phyloP scores from a whole-genome alignment of 2,113 vertebrate genomes.

The Melanerpes aurifrons region DNA sequence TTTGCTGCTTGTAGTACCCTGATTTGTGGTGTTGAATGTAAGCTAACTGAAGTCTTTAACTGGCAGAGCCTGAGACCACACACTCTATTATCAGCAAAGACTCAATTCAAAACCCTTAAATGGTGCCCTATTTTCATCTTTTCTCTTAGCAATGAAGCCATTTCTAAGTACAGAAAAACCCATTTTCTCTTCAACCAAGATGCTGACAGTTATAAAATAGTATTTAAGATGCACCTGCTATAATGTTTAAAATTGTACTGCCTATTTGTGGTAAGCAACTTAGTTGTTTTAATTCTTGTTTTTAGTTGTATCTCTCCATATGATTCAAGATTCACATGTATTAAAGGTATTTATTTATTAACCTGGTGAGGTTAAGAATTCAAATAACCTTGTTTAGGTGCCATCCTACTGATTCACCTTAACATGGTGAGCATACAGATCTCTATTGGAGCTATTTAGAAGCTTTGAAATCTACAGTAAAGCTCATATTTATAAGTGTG shows the following conservation, averaged over 20 bases:
- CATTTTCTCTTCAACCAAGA: background rate
- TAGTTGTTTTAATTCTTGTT: background rate
- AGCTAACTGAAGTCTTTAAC: background rate
- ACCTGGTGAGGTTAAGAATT: background rate
- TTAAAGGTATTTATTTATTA: background rate
- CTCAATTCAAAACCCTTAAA: background rate
- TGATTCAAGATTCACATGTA: background rate
- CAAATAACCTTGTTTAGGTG: background rate
- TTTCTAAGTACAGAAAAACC: background rate
- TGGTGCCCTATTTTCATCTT: background rate
- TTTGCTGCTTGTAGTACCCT: background rate
- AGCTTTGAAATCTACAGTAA: background rate
- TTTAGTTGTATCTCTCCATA: background rate
- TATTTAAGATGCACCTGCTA: background rate
- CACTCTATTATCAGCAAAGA: background rate
- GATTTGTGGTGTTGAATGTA: background rate
- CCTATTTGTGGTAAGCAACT: background rate
- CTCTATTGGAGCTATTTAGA: background rate
- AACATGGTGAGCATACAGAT: background rate
- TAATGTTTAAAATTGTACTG: background rate
- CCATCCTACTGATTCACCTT: background rate
- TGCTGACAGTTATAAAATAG: background rate
- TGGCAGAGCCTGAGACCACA: accelerated
- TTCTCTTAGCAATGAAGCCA: background rate
- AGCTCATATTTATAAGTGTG: background rate